Evolutionary conservation across 2,888 invertebrate genomes (phyloP).

Genomic region (Pheosia tremula): DNA sequence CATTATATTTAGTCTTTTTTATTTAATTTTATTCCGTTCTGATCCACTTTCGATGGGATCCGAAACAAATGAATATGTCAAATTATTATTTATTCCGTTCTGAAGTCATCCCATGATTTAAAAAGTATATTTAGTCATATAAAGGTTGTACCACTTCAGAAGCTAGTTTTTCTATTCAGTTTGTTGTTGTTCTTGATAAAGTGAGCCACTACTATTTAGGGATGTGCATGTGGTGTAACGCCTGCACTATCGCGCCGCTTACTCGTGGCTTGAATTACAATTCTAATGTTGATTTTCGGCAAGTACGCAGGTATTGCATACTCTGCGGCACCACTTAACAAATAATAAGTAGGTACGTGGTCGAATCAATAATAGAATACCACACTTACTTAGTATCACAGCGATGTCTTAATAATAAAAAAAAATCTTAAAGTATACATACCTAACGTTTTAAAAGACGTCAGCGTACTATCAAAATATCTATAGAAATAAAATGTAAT

Average conservation of each 20-base stretch:
- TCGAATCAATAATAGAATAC: conserved; percentile 35
- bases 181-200: not conserved
- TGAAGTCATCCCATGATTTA: too few relatives aligned
- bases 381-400: conserved; percentile 22
- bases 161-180: too few relatives aligned
- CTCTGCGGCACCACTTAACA: conserved; percentile 35
- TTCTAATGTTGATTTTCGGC: conserved; percentile 43
- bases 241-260: conserved; percentile 11
- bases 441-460: not conserved
- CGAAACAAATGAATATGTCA: too few relatives aligned
- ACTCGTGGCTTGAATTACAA: conserved; percentile 39
- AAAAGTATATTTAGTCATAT: too few relatives aligned
- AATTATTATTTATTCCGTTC: too few relatives aligned
- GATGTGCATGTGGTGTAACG: conserved; percentile 31
- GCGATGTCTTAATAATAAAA: conserved; percentile 28
- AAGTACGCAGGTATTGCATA: conserved; percentile 30
- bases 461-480: too few relatives aligned
- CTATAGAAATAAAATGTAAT: too few relatives aligned
- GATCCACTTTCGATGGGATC: too few relatives aligned
- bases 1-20: too few relatives aligned
- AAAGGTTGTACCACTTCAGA: too few relatives aligned
- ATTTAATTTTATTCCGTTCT: too few relatives aligned
- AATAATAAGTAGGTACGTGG: conserved; percentile 44
- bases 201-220: conserved; percentile 19
- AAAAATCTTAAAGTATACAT: conserved; percentile 16